These are phyloP conservation scores for Marasmarcha lunaedactyla DNA, from an alignment of 2,888 invertebrate genomes.

Conservation along the genomic window DNA sequence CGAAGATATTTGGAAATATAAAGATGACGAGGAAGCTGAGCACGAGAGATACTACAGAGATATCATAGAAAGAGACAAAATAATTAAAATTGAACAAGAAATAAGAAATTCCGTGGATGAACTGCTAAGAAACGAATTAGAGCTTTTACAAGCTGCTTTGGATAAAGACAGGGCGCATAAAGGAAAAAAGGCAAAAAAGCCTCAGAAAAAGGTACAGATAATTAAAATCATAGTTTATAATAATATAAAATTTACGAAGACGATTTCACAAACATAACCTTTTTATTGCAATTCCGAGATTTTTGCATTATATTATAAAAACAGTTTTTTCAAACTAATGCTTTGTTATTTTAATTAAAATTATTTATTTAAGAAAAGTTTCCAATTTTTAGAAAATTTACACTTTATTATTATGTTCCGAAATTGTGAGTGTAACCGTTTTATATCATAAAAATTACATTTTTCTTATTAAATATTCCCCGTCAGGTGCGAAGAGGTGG, in stretches of 20 bases:
- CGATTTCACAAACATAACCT: no score
- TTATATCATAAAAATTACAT: no score
- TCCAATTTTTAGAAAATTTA: no score
- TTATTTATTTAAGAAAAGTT: no score
- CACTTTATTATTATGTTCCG: no score
- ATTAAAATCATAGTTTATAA: slow-evolving; percentile 1
- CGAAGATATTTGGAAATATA: slow-evolving; percentile 86
- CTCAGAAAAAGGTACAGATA: slow-evolving; percentile 72
- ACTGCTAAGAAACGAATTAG: slow-evolving; percentile 77
- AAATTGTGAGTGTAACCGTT: no score
- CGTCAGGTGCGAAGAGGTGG: slow-evolving; percentile 77
- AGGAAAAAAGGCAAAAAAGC: slow-evolving; percentile 82
- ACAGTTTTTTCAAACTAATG: no score
- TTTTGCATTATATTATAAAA: no score
- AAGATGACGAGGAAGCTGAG: slow-evolving; percentile 80
- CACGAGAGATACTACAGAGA: slow-evolving; percentile 83
- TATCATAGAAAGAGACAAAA: slow-evolving; percentile 87
- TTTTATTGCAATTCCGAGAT: no score
- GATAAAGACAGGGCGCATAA: slow-evolving; percentile 78
- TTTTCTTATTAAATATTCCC: no score
- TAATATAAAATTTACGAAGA: neutral
- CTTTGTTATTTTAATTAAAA: no score
- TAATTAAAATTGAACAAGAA: slow-evolving; percentile 84
- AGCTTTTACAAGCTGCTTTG: slow-evolving; percentile 78
- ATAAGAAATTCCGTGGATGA: slow-evolving; percentile 86